Evolutionary conservation across 2,888 invertebrate genomes (phyloP).

Genomic region (Melieria picta): DNA sequence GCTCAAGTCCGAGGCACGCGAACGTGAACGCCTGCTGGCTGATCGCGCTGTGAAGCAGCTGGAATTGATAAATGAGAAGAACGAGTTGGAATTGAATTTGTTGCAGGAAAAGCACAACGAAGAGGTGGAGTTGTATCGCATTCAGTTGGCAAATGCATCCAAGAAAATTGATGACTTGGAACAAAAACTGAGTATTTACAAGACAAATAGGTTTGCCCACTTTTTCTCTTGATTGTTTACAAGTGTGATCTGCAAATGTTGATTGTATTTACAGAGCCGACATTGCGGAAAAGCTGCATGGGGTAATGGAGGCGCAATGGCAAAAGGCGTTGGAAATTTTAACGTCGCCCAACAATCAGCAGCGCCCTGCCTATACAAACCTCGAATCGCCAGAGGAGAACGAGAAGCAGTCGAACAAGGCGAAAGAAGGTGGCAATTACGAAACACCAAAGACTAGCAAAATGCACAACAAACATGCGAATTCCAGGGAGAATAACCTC

Average conservation of each 20-base stretch:
- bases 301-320: slow-evolving; percentile 85
- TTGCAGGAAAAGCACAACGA: slow-evolving; percentile 83
- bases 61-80: slow-evolving; percentile 76
- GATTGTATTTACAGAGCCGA: slow-evolving; percentile 68
- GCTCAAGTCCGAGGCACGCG: slow-evolving; percentile 73
- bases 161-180: slow-evolving; percentile 76
- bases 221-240: background rate
- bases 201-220: slow-evolving; percentile 55
- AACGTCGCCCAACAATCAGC: slow-evolving; percentile 65
- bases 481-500: slow-evolving; percentile 49
- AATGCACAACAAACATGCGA: slow-evolving; percentile 32
- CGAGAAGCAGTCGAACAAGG: slow-evolving; percentile 34
- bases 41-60: slow-evolving; percentile 79
- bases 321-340: slow-evolving; percentile 78
- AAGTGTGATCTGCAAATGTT: background rate
- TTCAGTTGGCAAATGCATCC: slow-evolving; percentile 76
- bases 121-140: slow-evolving; percentile 77
- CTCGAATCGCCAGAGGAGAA: slow-evolving; percentile 49
- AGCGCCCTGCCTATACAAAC: slow-evolving; percentile 43
- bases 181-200: slow-evolving; percentile 67
- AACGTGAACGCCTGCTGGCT: slow-evolving; percentile 73
- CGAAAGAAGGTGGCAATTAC: slow-evolving; percentile 41
- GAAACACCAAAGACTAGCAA: slow-evolving; percentile 62
- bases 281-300: slow-evolving; percentile 79
- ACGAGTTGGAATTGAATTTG: slow-evolving; percentile 78